Base-by-base conservation (phyloP, 2,888 invertebrate species). In the Escarpia spicata region DNA sequence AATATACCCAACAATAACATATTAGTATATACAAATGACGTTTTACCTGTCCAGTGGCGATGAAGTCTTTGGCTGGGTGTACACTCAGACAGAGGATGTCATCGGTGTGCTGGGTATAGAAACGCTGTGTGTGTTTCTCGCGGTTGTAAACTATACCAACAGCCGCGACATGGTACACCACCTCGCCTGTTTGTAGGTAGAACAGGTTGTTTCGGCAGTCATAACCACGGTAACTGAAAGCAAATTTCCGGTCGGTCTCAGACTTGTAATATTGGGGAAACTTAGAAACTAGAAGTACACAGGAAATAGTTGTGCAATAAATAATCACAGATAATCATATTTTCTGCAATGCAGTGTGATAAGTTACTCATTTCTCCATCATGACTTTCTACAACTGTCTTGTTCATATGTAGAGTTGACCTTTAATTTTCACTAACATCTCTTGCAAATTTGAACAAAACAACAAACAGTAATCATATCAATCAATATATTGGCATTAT, bases 31-130 rank as follows among this genome's bases (percentile, higher is more conserved):
- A 75, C 75, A 75, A 37, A 37, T 37, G 37, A 37, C 3, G 75
- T 6, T 75, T 75, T n/a, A 97, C 97, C 96, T 97, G 97, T 93
- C 97, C 97, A 37, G 97, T 96, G 26, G 97, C 97, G 37, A 97
- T 95, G 45, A 96, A 94, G 92, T 96, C 96, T 93, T 96, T 96
- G 90, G 95, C 94, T 6, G 97, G 96, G 94, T 97, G 96, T 37
- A 97, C 95, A 92, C 96, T 95, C 26, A 97, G 95, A 94, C 96
- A 96, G 43, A 97, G 95, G 91, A 97, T 97, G 93, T 97, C 97
- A 94, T 97, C 97, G 3, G 96, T 96, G 94, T 97, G 97, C 92
- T 96, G 95, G 4, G 95, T 94, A 94, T 97, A 97, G 94, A 96
- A 96, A 26, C 95, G 94, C 94, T 97, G 97, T 4, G 94, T 95